A percentile compares a stretch with the other conserved stretches of the same genome.
These are phyloP conservation scores for Drosophila meridiana DNA, from an alignment of 2,888 invertebrate genomes.

Conservation along the genomic window DNA sequence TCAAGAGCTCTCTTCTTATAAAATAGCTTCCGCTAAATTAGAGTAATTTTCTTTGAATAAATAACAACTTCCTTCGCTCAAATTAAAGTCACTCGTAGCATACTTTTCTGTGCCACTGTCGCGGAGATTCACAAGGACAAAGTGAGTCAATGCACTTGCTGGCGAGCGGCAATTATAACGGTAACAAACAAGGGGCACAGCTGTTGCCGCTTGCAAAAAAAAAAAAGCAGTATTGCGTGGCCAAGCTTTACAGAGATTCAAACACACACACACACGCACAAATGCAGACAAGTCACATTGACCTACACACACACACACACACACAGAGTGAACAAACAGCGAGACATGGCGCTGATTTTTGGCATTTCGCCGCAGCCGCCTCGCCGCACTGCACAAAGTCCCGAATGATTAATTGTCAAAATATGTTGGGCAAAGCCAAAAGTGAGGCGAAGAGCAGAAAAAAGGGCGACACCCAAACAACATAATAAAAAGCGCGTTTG, in stretches of 20 bases:
- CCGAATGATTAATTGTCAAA: constrained; percentile 80
- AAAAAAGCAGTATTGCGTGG: constrained; percentile 27
- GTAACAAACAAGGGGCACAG: constrained; percentile 33
- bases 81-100: constrained; percentile 39
- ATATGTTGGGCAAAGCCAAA: constrained; percentile 70
- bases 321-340: constrained; percentile 30
- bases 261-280: constrained; percentile 8
- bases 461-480: constrained; percentile 55
- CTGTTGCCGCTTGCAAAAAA: constrained; percentile 45
- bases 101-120: constrained; percentile 41
- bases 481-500: constrained; percentile 74
- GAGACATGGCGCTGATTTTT: constrained; percentile 70
- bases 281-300: constrained; percentile 57
- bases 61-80: no score
- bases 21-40: no score
- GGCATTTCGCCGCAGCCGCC: constrained; percentile 7
- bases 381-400: constrained; percentile 35
- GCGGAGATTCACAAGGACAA: constrained; percentile 28
- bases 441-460: constrained; percentile 19
- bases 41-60: neutral
- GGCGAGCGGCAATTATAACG: constrained; percentile 13
- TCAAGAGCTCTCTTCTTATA: no score
- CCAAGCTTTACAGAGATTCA: constrained; percentile 34
- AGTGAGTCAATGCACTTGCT: constrained; percentile 47
- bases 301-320: constrained; percentile 51